Percentiles rank a stretch among this genome's conserved stretches.
Conservation (phyloP, 2,797 vertebrate species). For the Pipistrellus pygmaeus region DNA sequence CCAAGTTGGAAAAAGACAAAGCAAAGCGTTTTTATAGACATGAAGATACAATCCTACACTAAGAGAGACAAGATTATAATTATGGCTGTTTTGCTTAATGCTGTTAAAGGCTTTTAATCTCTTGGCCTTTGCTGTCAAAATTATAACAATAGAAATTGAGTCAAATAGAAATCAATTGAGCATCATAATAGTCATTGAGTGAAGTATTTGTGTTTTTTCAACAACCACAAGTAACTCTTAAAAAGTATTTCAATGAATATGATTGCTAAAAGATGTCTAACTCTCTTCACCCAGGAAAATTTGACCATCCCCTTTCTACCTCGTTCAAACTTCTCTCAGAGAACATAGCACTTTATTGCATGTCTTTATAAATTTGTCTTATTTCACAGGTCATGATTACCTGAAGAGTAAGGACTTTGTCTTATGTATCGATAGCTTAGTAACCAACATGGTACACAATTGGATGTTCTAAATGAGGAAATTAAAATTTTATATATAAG, state of each 20-base stretch:
- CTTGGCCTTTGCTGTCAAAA: not conserved
- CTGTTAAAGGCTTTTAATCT: not conserved
- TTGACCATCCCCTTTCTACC: not conserved
- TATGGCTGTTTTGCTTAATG: not conserved
- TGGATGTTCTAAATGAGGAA: not conserved
- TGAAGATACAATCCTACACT: not conserved
- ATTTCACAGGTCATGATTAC: not conserved
- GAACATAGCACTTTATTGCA: not conserved
- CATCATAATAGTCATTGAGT: not conserved
- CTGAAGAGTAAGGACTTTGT: not conserved
- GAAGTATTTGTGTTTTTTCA: constrained; percentile 26
- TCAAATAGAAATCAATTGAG: constrained; percentile 8
- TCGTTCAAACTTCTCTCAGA: not conserved
- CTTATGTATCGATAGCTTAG: not conserved
- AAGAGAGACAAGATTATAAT: not conserved
- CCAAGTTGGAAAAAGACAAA: not conserved
- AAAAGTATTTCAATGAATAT: not conserved
- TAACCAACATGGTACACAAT: not conserved
- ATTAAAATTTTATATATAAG: not conserved
- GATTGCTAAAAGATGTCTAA: not conserved
- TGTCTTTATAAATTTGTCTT: not conserved
- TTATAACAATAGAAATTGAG: constrained; percentile 20
- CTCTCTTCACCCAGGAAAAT: not conserved
- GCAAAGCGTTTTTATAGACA: not conserved
- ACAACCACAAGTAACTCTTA: not conserved